Percentiles rank a stretch among this genome's conserved stretches.
Conservation (phyloP, 2,113 vertebrate species). For the Vulpes vulpes region DNA sequence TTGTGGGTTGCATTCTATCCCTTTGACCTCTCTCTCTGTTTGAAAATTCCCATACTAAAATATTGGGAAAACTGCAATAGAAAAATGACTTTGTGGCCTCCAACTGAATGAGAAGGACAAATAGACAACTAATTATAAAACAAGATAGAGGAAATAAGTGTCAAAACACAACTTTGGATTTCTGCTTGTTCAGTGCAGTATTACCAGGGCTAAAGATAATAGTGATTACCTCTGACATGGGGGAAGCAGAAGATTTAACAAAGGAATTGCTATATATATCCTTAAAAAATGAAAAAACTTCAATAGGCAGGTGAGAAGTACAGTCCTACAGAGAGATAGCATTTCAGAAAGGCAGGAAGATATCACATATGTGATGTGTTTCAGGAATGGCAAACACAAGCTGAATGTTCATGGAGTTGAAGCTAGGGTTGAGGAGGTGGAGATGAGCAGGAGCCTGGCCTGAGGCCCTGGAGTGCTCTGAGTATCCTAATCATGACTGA, state of each 20-base stretch:
- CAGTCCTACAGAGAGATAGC: neutral
- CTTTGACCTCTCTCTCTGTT: neutral
- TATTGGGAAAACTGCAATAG: neutral
- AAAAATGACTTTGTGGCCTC: neutral
- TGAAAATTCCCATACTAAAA: neutral
- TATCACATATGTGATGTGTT: accelerated
- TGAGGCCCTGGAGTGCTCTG: neutral
- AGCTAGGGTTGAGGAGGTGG: neutral
- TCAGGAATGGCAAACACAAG: neutral
- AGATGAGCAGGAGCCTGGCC: neutral
- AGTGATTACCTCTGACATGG: neutral
- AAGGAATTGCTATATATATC: neutral
- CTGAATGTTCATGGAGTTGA: neutral
- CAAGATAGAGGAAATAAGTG: neutral
- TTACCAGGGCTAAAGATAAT: neutral
- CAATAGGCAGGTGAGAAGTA: neutral
- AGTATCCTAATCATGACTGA: neutral
- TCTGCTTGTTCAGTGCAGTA: neutral
- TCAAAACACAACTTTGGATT: neutral
- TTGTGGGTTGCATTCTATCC: neutral
- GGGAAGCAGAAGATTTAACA: neutral
- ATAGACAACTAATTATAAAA: neutral
- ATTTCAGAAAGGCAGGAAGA: neutral
- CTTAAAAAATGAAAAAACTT: neutral
- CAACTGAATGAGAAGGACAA: neutral